phyloP scores from a whole-genome alignment of 2,888 invertebrate species.

The Drosophila falleni region DNA sequence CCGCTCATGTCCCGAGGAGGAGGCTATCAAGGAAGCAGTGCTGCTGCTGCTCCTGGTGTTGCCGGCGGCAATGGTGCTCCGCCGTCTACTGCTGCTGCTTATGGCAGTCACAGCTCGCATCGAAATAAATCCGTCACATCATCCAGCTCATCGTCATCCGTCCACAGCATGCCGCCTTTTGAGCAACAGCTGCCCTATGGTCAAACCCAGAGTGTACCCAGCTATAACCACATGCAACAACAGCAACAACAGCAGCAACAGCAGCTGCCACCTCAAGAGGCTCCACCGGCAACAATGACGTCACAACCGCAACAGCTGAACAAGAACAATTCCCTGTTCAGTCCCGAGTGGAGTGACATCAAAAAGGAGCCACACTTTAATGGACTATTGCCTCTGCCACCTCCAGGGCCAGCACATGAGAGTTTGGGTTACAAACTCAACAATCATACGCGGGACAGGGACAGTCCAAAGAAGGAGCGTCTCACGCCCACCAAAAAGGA shows the following conservation, averaged over 20 bases:
- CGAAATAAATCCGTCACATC: conserved; percentile 71
- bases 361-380: conserved; percentile 73
- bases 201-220: conserved; percentile 58
- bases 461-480: conserved; percentile 84
- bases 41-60: conserved; percentile 35
- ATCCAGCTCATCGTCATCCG: conserved; percentile 76
- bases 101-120: conserved; percentile 58
- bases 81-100: conserved; percentile 33
- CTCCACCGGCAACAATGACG: conserved; percentile 27
- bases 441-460: conserved; percentile 74
- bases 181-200: conserved; percentile 72
- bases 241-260: conserved; percentile 49
- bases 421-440: conserved; percentile 60
- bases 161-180: conserved; percentile 66
- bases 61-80: conserved; percentile 57
- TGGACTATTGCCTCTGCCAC: conserved; percentile 66
- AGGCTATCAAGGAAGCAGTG: conserved; percentile 48
- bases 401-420: conserved; percentile 56
- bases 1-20: conserved; percentile 61
- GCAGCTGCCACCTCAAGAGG: conserved; percentile 54
- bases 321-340: conserved; percentile 83
- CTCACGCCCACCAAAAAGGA: conserved; percentile 83
- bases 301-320: conserved; percentile 35
- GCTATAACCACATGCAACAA: conserved; percentile 67
- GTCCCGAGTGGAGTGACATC: conserved; percentile 84